These are phyloP conservation scores for Helogale parvula DNA, from an alignment of 2,113 vertebrate genomes.

Conservation along the genomic window DNA sequence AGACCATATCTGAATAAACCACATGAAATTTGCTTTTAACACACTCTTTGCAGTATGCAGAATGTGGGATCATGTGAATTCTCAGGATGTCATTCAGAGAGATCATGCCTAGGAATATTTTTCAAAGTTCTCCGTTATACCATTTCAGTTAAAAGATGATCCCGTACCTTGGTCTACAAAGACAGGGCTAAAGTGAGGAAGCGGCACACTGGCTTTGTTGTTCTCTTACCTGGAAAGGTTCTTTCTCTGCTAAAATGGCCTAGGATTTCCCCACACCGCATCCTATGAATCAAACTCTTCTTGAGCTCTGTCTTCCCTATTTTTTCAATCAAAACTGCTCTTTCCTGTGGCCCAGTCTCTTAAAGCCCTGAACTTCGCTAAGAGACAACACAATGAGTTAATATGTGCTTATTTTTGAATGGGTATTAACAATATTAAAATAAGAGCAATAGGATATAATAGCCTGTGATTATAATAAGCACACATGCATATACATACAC, in stretches of 20 bases:
- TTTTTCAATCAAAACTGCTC: not conserved
- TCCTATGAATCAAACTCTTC: not conserved
- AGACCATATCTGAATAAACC: not conserved
- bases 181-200: not conserved
- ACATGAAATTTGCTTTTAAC: not conserved
- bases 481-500: not conserved
- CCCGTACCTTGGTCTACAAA: not conserved
- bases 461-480: not conserved
- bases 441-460: not conserved
- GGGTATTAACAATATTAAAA: not conserved
- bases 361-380: not conserved
- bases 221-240: not conserved
- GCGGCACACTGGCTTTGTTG: not conserved
- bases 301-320: not conserved
- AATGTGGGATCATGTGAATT: not conserved
- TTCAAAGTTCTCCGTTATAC: not conserved
- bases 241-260: not conserved
- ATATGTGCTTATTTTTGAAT: not conserved
- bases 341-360: not conserved
- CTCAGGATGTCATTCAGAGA: not conserved
- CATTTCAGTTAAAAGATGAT: not conserved
- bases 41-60: not conserved
- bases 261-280: not conserved
- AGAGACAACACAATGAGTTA: not conserved
- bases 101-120: not conserved